phyloP scores from a whole-genome alignment of 2,888 invertebrate species.

The Harmothoe impar region DNA sequence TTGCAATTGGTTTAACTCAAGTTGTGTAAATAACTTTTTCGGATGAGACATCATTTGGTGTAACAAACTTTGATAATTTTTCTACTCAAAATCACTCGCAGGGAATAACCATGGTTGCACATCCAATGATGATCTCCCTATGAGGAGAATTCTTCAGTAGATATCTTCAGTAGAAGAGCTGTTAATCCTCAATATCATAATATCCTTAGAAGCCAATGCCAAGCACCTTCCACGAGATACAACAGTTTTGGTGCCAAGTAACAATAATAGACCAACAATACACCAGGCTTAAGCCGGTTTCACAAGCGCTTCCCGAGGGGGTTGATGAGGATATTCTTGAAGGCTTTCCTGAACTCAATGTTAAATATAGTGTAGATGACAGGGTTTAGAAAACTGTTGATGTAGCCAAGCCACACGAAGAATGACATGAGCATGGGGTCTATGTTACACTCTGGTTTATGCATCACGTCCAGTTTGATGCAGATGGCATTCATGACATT shows the following conservation, averaged over 20 bases:
- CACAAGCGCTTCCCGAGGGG: constrained; percentile 44
- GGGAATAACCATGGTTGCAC: too few species aligned
- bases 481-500: constrained; percentile 98
- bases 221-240: too few species aligned
- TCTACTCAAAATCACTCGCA: too few species aligned
- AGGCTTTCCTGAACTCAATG: constrained; percentile 96
- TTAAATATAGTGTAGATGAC: constrained; percentile 84
- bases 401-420: constrained; percentile 99
- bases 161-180: too few species aligned
- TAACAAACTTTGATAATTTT: too few species aligned
- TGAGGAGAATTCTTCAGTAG: too few species aligned
- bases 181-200: too few species aligned
- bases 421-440: constrained; percentile 78
- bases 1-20: too few species aligned
- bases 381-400: constrained; percentile 94
- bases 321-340: constrained; percentile 91
- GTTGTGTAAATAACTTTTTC: too few species aligned
- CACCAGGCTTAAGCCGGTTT: not conserved
- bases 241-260: not conserved
- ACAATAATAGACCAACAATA: not conserved
- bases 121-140: too few species aligned
- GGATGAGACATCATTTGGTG: too few species aligned
- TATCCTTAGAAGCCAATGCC: too few species aligned
- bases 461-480: constrained; percentile 85
- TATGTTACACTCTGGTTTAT: constrained; percentile 88